Conservation (phyloP, 1,140 invertebrate species). For the Dinothrombium tinctorium region DNA sequence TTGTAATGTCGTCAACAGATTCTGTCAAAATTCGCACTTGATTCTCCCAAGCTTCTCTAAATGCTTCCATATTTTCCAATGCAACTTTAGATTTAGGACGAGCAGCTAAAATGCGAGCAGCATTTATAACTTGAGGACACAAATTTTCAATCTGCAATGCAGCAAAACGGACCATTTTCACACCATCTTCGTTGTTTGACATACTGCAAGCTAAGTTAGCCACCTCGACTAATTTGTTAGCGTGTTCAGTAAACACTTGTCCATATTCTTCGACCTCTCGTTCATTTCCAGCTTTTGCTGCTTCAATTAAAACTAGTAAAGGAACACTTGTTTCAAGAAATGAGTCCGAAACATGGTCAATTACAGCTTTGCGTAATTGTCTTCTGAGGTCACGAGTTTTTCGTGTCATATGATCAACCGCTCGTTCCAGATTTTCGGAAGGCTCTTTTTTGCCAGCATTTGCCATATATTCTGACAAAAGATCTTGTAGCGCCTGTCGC, state of each 20-base stretch:
- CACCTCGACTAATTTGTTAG: constrained; percentile 90
- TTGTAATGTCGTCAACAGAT: constrained; percentile 94
- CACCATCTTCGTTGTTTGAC: constrained; percentile 93
- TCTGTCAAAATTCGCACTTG: constrained; percentile 74
- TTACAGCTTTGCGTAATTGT: constrained; percentile 87
- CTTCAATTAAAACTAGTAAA: constrained; percentile 77
- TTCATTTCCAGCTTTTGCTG: constrained; percentile 76
- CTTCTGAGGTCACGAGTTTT: constrained; percentile 78
- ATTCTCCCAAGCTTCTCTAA: constrained; percentile 80
- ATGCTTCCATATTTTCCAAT: constrained; percentile 88
- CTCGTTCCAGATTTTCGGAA: constrained; percentile 64
- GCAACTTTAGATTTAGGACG: constrained; percentile 72
- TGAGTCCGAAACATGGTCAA: constrained; percentile 95
- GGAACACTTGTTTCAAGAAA: constrained; percentile 93
- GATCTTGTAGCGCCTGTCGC: constrained; percentile 87
- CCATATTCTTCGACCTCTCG: constrained; percentile 30
- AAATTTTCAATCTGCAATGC: constrained; percentile 81
- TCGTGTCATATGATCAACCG: constrained; percentile 85
- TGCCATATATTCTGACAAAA: constrained; percentile 86
- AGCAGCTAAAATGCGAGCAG: constrained; percentile 69
- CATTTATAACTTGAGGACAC: constrained; percentile 84
- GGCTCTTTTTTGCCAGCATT: constrained; percentile 81
- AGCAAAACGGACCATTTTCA: constrained; percentile 93
- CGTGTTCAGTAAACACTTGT: constrained; percentile 75
- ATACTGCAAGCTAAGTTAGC: constrained; percentile 93